Conservation (phyloP, 2,888 invertebrate genomes). For the Drosophila hamatofila region DNA sequence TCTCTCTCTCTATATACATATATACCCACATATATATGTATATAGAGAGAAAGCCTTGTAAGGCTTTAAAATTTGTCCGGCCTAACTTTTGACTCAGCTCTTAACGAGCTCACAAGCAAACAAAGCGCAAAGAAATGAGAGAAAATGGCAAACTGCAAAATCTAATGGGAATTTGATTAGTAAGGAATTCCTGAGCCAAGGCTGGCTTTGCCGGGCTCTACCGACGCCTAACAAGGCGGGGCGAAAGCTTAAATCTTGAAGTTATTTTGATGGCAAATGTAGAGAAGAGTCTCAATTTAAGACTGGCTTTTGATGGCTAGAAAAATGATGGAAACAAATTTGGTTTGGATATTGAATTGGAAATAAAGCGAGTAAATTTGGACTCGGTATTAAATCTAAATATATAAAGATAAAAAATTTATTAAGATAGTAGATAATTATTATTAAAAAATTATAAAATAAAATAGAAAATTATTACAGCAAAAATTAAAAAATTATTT, state of each 20-base stretch:
- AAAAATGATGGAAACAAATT: neutral
- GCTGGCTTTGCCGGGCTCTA: neutral
- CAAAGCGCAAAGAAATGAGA: slow-evolving; percentile 6
- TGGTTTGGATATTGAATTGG: too few species aligned
- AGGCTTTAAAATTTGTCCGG: slow-evolving; percentile 25
- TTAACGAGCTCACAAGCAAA: slow-evolving; percentile 22
- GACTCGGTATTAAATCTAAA: too few species aligned
- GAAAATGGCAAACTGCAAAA: slow-evolving; percentile 7
- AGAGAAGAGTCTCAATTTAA: neutral
- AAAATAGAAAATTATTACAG: too few species aligned
- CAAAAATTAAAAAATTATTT: too few species aligned
- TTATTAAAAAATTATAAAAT: neutral
- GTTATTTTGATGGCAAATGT: neutral
- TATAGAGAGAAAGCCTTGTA: neutral
- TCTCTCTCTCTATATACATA: neutral
- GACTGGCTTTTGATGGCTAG: neutral
- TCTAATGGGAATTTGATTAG: slow-evolving; percentile 50
- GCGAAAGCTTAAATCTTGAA: neutral
- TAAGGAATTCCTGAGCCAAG: neutral
- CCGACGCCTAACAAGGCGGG: neutral
- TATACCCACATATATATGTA: neutral
- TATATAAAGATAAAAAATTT: too few species aligned
- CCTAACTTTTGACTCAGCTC: slow-evolving; percentile 46
- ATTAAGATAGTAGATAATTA: too few species aligned
- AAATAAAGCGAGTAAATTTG: too few species aligned